phyloP scores from a whole-genome alignment of 2,797 vertebrate species.

The Eurystomus glaucurus region DNA sequence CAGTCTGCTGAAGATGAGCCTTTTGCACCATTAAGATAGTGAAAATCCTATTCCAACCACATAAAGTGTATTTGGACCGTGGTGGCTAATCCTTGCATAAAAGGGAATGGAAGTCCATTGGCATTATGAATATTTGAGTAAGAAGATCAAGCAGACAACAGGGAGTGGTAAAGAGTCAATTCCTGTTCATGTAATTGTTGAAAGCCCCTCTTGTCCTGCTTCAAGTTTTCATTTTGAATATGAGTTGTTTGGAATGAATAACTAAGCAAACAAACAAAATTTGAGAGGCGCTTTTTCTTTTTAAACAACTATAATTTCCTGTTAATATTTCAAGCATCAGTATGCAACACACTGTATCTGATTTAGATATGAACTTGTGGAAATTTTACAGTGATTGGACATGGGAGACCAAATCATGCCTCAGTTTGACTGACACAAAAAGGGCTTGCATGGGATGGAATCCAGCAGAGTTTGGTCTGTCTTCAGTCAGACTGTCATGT shows the following conservation, averaged over 20 bases:
- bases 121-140: neutral
- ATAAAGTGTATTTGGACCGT: neutral
- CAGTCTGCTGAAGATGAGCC: neutral
- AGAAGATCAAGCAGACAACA: neutral
- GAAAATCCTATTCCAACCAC: neutral
- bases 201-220: neutral
- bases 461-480: neutral
- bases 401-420: neutral
- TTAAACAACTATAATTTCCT: neutral
- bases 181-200: neutral
- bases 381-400: neutral
- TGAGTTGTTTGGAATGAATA: neutral
- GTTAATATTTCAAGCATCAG: neutral
- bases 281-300: neutral
- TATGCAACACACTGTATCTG: neutral
- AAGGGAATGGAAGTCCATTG: neutral
- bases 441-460: neutral
- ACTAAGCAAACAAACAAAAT: neutral
- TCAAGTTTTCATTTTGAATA: neutral
- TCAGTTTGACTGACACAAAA: neutral
- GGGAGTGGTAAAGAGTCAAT: neutral
- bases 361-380: neutral
- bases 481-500: slow-evolving; percentile 5
- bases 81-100: neutral
- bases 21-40: neutral